Evolutionary conservation across 2,888 invertebrate genomes (phyloP), one percentile per base, ranked within the genome.

Genomic region (Sesia bembeciformis): DNA sequence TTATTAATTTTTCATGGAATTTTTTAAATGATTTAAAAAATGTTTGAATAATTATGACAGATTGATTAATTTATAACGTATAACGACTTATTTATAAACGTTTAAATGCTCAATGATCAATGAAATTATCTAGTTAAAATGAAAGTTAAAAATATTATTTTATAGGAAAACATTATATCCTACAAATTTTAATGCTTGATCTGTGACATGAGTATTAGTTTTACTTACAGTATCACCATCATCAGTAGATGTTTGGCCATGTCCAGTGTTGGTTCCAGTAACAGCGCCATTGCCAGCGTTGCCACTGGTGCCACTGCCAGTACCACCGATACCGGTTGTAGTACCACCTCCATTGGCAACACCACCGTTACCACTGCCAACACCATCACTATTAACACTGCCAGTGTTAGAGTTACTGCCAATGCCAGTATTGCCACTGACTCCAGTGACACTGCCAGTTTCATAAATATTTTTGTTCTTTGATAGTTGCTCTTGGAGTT

Each of bases 401-500:
- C 60, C 62, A 41, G 60, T 50, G 4, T 63, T 70, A 38, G 63
- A 7, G 53, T 41, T 8, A 49, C 62, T 66, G 41, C 60, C 54
- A 56, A 60, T 61, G 49, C 66, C 60, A 52, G 62, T 75, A 41
- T 72, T 66, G 41, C 67, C 70, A 54, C 68, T 72, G 49, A 57
- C 62, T 49, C 53, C 54, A 51, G 54, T 52, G 8, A 66, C 68
- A n/a, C 69, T 64, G 6, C 77, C 78, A 54, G 84, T 82, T 1
- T 85, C 66, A 72, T 91, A 85, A 43, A 85, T 74, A 7, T 84
- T 85, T 63, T 83, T 81, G 59, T 85, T 90, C 61, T 84, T 88
- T 23, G 84, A 81, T 8, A 92, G 77, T 57, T 93, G 91, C 60
- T 93, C 91, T 70, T 94, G 93, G 55, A 95, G 91, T 64, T 92